Conservation (phyloP, 1,140 invertebrate species). For the Euura lappo region DNA sequence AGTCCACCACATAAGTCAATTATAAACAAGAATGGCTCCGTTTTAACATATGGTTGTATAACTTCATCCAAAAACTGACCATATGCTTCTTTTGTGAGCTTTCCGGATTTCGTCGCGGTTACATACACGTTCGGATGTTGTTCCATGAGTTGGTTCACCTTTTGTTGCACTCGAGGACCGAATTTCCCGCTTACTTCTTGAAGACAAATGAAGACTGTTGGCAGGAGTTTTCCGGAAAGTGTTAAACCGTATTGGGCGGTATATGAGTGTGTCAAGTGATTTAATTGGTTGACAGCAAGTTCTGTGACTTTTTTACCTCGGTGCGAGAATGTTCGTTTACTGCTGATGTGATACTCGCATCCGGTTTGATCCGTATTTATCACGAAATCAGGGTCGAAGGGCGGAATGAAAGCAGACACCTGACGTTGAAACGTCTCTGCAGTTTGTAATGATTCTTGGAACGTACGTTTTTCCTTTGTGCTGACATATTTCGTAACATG, state of each 20-base stretch:
- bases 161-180: conserved; percentile 26
- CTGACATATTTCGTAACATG: not conserved
- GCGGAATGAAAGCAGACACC: not conserved
- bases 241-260: conserved; percentile 25
- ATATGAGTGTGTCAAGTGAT: conserved; percentile 19
- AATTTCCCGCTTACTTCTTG: conserved; percentile 24
- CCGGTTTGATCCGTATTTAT: conserved; percentile 1
- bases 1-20: conserved; percentile 33
- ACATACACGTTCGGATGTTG: conserved; percentile 20
- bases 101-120: conserved; percentile 18
- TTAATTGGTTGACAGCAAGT: conserved; percentile 3
- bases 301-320: conserved; percentile 16
- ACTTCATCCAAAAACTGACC: conserved; percentile 20
- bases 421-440: conserved; percentile 2
- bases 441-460: not conserved
- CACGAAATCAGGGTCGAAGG: not conserved
- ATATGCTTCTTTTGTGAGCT: conserved; percentile 21
- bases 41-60: conserved; percentile 23
- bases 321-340: conserved; percentile 6
- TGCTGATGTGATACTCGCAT: conserved; percentile 6
- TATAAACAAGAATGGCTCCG: conserved; percentile 28
- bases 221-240: conserved; percentile 25
- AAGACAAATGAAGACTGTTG: conserved; percentile 24
- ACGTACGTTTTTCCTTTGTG: not conserved
- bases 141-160: conserved; percentile 18